Evolutionary conservation across 2,113 vertebrate genomes (phyloP), one percentile per base, ranked within the genome.

Genomic region (Formicarius rufipectus): DNA sequence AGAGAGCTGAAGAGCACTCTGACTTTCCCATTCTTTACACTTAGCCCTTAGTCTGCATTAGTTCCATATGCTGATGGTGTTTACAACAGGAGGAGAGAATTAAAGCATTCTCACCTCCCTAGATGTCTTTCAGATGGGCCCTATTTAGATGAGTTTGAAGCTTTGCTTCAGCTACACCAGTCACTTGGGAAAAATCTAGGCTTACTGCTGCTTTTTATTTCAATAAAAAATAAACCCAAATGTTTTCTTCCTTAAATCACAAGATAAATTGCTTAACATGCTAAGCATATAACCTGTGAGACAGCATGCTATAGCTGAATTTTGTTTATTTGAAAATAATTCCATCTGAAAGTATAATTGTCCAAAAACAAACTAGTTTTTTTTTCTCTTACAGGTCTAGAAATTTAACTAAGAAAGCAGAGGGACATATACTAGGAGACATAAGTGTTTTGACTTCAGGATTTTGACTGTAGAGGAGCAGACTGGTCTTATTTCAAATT

Each of bases 391-490:
- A 27, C 20, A 93, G 64, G 88, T 92, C 72, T 93, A 14, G 84
- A 96, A 96, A 77, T 93, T 97, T 77, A 83, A 49, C 83, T 96
- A 89, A 95, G 73, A 93, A 94, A 96, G 87, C 44, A 96, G 82
- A 84, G 72, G 31, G 13, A 31, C 87, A 31, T 71, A 37, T 94
- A 37, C 59, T 90, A 86, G 87, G 90, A 97, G 82, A 87, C 96
- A 52, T 74, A 84, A 87, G 40, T 94, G 52, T 95, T 96, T 89
- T 94, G 88, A 94, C 87, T 91, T 7, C 49, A 96, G 74, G 87
- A 97, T 93, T 96, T 55, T 85, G 86, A 77, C 93, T 96, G 91
- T 44, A 87, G 92, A 95, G 89, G 78, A 96, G 52, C 71, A 92
- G 47, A 56, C 45, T 60, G 52, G 68, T 94, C 69, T 95, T 96